Conservation (phyloP, 1,140 invertebrate species). For the Leptopilina clavipes region DNA sequence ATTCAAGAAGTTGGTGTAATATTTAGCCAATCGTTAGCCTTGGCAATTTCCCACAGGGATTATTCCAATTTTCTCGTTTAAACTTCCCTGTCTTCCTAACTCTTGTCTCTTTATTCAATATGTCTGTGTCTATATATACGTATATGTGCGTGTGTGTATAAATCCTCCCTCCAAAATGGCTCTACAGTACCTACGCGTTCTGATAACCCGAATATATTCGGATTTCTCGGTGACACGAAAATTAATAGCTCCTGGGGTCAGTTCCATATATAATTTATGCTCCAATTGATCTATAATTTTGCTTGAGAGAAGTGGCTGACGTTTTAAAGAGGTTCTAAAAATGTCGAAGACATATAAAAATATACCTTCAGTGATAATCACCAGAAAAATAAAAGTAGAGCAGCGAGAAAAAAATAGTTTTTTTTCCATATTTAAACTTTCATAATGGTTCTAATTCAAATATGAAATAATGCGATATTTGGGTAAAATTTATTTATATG, state of each 20-base stretch:
- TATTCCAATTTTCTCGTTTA: no score
- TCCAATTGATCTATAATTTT: background rate
- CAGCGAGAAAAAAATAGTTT: no score
- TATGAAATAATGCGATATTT: no score
- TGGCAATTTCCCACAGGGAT: no score
- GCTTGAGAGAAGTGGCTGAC: background rate
- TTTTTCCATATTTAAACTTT: no score
- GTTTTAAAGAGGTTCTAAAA: constrained; percentile 5
- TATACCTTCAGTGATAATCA: background rate
- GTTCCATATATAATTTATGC: constrained; percentile 4
- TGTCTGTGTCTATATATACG: no score
- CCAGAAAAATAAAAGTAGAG: background rate
- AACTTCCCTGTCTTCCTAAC: constrained; percentile 35
- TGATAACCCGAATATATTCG: constrained; percentile 31
- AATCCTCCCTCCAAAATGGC: constrained; percentile 12
- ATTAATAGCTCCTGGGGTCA: constrained; percentile 21
- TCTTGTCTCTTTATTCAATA: constrained; percentile 19
- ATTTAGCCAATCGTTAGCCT: no score
- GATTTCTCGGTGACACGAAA: constrained; percentile 29
- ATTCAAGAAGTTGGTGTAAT: no score
- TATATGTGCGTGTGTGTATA: background rate
- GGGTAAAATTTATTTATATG: no score
- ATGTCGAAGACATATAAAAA: background rate
- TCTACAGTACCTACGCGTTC: background rate
- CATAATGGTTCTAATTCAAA: no score